A percentile compares a stretch with the other conserved stretches of the same genome.
phyloP scores from a whole-genome alignment of 2,888 invertebrate species.

The Bembecia ichneumoniformis region DNA sequence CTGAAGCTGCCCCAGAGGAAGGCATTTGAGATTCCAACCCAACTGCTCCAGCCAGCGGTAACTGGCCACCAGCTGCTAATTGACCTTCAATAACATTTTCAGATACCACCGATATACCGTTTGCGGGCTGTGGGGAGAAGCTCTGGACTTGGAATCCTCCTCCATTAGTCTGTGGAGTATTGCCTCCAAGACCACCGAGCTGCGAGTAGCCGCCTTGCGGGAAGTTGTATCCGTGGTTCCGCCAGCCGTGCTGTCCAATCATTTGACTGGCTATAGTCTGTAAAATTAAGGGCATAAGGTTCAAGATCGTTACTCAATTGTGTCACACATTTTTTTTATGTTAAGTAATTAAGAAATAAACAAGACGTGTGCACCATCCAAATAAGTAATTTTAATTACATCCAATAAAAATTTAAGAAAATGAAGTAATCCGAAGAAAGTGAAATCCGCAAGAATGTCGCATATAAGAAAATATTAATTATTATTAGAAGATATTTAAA shows the following conservation, averaged over 20 bases:
- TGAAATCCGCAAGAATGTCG: too few relatives aligned
- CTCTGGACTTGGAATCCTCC: conserved; percentile 17
- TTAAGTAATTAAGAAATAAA: too few relatives aligned
- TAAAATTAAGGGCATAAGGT: background rate
- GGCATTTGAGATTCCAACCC: conserved; percentile 2
- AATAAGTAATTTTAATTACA: too few relatives aligned
- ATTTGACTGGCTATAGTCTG: background rate
- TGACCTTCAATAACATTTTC: conserved; percentile 26
- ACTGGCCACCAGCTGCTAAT: conserved; percentile 18
- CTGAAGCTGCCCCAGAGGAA: background rate
- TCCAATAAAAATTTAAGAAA: too few relatives aligned
- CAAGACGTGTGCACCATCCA: too few relatives aligned
- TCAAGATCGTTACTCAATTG: too few relatives aligned
- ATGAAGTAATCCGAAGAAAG: too few relatives aligned
- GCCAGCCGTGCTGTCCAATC: background rate
- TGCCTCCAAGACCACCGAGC: background rate
- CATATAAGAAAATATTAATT: too few relatives aligned
- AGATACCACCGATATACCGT: conserved; percentile 14
- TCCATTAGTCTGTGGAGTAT: background rate
- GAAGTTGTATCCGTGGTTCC: background rate
- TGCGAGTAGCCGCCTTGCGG: background rate
- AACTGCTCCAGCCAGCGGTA: conserved; percentile 20
- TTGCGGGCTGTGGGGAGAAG: conserved; percentile 18
- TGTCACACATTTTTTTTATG: too few relatives aligned
- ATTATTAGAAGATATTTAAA: too few relatives aligned